Evolutionary conservation across 2,888 invertebrate genomes (phyloP).

Genomic region (Adineta ricciae): DNA sequence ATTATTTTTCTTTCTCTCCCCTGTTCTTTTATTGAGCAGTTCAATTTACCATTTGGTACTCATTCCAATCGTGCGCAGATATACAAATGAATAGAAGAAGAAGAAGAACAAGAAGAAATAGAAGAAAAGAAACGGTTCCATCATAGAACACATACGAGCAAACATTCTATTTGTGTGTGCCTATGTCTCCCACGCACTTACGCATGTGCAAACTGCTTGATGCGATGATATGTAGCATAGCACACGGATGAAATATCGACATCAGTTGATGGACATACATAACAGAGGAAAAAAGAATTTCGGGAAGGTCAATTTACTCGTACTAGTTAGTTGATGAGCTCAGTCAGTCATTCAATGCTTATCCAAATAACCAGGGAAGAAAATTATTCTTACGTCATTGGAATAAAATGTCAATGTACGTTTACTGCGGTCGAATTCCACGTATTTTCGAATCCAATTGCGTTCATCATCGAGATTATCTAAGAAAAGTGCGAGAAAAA

Average conservation of each 20-base stretch:
- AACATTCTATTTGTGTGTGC: background rate
- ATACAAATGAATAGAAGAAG: background rate
- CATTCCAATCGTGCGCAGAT: background rate
- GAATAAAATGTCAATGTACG: background rate
- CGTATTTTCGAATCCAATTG: background rate
- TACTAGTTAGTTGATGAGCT: conserved; percentile 6
- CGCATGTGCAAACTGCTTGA: background rate
- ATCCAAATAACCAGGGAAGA: background rate
- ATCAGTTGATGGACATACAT: background rate
- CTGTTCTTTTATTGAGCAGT: background rate
- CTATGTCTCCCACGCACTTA: background rate
- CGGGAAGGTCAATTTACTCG: background rate
- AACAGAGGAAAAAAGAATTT: background rate
- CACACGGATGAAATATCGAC: conserved; percentile 4
- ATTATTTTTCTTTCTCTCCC: background rate
- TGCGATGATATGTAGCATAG: conserved; percentile 1
- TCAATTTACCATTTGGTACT: background rate
- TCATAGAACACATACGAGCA: background rate
- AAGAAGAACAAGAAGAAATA: background rate
- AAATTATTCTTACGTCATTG: background rate
- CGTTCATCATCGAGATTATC: conserved; percentile 10
- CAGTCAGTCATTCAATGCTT: background rate
- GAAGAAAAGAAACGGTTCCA: background rate
- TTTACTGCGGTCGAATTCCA: background rate
- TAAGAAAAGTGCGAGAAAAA: background rate